These are phyloP conservation scores for Drosophila ustulata DNA, from an alignment of 2,888 invertebrate genomes.

Conservation along the genomic window DNA sequence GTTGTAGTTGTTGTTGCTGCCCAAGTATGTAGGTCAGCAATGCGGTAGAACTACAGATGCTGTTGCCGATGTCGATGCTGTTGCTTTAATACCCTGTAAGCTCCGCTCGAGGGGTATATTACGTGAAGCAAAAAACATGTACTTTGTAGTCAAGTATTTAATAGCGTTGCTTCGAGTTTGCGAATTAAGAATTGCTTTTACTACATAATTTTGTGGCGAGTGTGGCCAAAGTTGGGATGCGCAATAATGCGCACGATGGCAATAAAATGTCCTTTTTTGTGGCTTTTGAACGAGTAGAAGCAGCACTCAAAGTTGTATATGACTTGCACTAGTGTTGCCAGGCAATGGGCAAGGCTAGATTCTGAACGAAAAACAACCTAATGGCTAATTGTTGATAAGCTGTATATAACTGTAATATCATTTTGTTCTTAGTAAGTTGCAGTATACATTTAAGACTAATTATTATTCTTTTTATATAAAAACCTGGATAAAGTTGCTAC, in stretches of 20 bases:
- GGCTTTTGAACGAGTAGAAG: not conserved
- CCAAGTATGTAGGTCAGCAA: slow-evolving; percentile 64
- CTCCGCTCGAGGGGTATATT: not conserved
- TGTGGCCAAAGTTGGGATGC: not conserved
- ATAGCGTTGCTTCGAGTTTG: not conserved
- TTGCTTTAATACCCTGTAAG: slow-evolving; percentile 32
- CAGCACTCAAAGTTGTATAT: slow-evolving; percentile 21
- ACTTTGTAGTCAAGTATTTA: not conserved
- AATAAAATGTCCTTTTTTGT: slow-evolving; percentile 13
- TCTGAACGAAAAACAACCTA: too few relatives aligned
- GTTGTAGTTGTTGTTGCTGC: slow-evolving; percentile 11
- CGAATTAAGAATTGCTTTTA: too few relatives aligned
- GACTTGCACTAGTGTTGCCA: not conserved
- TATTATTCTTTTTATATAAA: too few relatives aligned
- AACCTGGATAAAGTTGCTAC: too few relatives aligned
- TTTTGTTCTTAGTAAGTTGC: too few relatives aligned
- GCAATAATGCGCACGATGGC: slow-evolving; percentile 5
- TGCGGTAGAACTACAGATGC: slow-evolving; percentile 32
- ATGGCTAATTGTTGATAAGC: too few relatives aligned
- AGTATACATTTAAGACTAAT: too few relatives aligned
- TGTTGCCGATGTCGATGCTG: slow-evolving; percentile 10
- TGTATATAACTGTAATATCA: too few relatives aligned
- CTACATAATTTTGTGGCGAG: not conserved
- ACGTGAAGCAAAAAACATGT: too few relatives aligned
- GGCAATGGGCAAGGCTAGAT: too few relatives aligned